Conservation (phyloP, 2,113 vertebrate genomes). For the Siniperca knerii region DNA sequence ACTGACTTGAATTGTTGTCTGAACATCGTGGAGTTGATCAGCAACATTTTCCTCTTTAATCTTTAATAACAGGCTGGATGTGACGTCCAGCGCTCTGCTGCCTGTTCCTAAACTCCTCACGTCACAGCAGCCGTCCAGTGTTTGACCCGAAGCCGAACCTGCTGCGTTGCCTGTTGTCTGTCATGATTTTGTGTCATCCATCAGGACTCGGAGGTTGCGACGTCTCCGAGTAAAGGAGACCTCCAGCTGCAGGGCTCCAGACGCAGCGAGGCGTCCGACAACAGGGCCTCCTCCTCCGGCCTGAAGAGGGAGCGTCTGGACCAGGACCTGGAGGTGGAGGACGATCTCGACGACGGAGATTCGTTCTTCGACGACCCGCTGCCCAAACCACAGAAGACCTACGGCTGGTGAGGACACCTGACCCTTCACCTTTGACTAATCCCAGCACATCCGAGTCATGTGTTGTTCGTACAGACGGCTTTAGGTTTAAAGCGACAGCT, state of each 20-base stretch:
- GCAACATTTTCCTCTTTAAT: too few relatives aligned
- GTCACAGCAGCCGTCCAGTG: neutral
- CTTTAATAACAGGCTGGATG: too few relatives aligned
- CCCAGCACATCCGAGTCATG: too few relatives aligned
- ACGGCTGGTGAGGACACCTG: constrained; percentile 86
- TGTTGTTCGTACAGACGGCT: too few relatives aligned
- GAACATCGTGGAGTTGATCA: too few relatives aligned
- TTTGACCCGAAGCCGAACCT: neutral
- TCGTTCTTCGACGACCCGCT: constrained; percentile 97
- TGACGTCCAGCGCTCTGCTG: too few relatives aligned
- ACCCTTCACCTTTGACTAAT: neutral
- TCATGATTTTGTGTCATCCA: neutral
- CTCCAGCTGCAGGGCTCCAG: constrained; percentile 69
- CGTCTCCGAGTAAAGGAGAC: constrained; percentile 76
- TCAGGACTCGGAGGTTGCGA: constrained; percentile 73
- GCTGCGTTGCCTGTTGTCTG: neutral
- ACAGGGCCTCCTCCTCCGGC: constrained; percentile 58
- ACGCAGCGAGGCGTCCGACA: constrained; percentile 58
- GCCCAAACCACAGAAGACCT: constrained; percentile 90
- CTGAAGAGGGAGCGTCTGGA: constrained; percentile 66
- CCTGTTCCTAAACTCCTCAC: too few relatives aligned
- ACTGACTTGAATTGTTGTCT: too few relatives aligned
- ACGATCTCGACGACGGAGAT: constrained; percentile 87
- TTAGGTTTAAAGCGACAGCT: too few relatives aligned
- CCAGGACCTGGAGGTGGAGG: constrained; percentile 79